Percentiles rank a stretch among this genome's conserved stretches.
phyloP scores from a whole-genome alignment of 2,888 invertebrate species.

The Eumacrocentrus americanus region DNA sequence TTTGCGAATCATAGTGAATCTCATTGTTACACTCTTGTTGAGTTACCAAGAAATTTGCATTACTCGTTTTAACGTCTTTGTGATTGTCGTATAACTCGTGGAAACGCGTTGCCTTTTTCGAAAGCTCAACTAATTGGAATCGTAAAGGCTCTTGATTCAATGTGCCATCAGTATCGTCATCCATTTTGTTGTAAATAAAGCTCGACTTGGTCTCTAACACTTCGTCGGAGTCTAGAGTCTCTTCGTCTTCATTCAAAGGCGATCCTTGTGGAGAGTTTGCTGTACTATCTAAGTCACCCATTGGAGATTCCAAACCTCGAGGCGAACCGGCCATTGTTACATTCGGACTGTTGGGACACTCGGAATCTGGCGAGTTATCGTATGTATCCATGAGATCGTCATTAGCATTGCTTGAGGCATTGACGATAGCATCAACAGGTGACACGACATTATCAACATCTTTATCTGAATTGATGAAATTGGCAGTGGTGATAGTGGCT shows the following conservation, averaged over 20 bases:
- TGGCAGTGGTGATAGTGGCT: slow-evolving; percentile 51
- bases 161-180: slow-evolving; percentile 41
- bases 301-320: slow-evolving; percentile 54
- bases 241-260: slow-evolving; percentile 48
- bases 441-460: slow-evolving; percentile 40
- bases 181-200: slow-evolving; percentile 54
- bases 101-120: slow-evolving; percentile 48
- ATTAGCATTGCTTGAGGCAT: slow-evolving; percentile 45
- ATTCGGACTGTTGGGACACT: slow-evolving; percentile 57
- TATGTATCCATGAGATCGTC: slow-evolving; percentile 50
- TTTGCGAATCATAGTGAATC: slow-evolving; percentile 66
- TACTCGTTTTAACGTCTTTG: slow-evolving; percentile 68
- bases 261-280: slow-evolving; percentile 55
- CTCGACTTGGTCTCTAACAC: slow-evolving; percentile 49
- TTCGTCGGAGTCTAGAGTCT: slow-evolving; percentile 54
- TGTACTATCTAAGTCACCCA: slow-evolving; percentile 54
- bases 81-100: slow-evolving; percentile 63
- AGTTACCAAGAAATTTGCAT: slow-evolving; percentile 65
- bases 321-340: slow-evolving; percentile 57
- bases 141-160: slow-evolving; percentile 38
- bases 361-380: slow-evolving; percentile 49
- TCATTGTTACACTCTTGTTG: slow-evolving; percentile 61
- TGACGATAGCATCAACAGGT: slow-evolving; percentile 44
- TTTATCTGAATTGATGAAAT: slow-evolving; percentile 46
- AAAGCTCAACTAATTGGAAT: slow-evolving; percentile 41